These are phyloP conservation scores for Hanleya hanleyi DNA, from an alignment of 2,888 invertebrate species.

Conservation along the genomic window DNA sequence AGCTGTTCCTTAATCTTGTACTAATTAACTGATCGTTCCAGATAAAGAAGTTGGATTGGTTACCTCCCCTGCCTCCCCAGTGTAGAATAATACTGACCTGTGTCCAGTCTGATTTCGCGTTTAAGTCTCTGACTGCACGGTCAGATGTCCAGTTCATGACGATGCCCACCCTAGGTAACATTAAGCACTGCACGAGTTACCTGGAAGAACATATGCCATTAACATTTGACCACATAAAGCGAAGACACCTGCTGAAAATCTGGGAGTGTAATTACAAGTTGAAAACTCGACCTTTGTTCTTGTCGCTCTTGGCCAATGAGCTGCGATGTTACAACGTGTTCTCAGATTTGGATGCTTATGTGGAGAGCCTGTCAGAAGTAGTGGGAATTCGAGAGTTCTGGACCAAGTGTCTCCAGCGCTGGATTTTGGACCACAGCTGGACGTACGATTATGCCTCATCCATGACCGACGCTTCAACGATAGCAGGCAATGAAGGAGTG, in stretches of 20 bases:
- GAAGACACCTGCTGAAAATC: not conserved
- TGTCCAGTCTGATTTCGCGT: constrained; percentile 60
- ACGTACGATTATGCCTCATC: no score
- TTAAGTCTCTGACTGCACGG: constrained; percentile 49
- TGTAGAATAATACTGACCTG: constrained; percentile 65
- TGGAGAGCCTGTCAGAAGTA: constrained; percentile 55
- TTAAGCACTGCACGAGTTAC: constrained; percentile 40
- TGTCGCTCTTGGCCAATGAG: constrained; percentile 57
- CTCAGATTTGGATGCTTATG: constrained; percentile 46
- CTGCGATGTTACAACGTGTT: constrained; percentile 54
- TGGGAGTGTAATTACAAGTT: not conserved
- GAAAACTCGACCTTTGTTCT: constrained; percentile 49
- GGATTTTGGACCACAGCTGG: constrained; percentile 67
- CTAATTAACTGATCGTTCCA: constrained; percentile 33
- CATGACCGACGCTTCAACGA: no score
- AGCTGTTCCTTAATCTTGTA: not conserved
- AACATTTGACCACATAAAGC: not conserved
- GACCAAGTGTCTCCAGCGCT: constrained; percentile 57
- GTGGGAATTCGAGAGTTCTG: constrained; percentile 60
- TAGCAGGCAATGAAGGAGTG: no score
- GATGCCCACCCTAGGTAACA: constrained; percentile 45
- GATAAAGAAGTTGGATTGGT: constrained; percentile 68
- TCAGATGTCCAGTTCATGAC: constrained; percentile 48
- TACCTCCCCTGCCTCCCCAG: constrained; percentile 65
- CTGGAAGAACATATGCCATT: constrained; percentile 46